A percentile compares a stretch with the other conserved stretches of the same genome.
Conservation (phyloP, 2,888 invertebrate species). For the Junonia oenone region DNA sequence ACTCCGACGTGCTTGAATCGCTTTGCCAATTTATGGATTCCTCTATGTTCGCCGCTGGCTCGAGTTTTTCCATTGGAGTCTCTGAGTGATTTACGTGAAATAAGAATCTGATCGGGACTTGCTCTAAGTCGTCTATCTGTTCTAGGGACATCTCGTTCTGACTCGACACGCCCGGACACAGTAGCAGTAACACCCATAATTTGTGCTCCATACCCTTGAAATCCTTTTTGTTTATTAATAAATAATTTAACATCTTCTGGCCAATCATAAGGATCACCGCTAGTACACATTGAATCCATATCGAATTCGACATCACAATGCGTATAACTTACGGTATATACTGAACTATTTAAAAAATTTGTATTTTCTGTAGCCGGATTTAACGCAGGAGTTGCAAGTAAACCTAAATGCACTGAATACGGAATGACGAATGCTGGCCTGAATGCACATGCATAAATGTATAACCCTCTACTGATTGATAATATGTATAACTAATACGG, state of each 20-base stretch:
- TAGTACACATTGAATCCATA: slow-evolving; percentile 2
- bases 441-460: slow-evolving; percentile 6
- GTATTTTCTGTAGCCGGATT: slow-evolving; percentile 8
- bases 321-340: too few species aligned
- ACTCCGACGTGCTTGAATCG: neutral
- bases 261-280: slow-evolving; percentile 1
- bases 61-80: neutral
- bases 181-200: slow-evolving; percentile 1
- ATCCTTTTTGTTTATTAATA: slow-evolving; percentile 3
- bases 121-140: neutral
- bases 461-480: slow-evolving; percentile 8
- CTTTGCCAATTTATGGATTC: neutral
- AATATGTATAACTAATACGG: neutral
- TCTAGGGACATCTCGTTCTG: neutral
- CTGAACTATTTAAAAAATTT: slow-evolving; percentile 2
- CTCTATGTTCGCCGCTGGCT: neutral
- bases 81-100: neutral
- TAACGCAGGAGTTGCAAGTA: slow-evolving; percentile 5
- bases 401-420: slow-evolving; percentile 6
- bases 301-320: slow-evolving; percentile 6
- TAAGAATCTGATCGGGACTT: neutral
- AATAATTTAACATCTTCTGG: slow-evolving; percentile 5
- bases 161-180: neutral
- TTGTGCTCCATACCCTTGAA: slow-evolving; percentile 2
- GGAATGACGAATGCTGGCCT: neutral